Percentiles rank a stretch among this genome's conserved stretches.
phyloP scores from a whole-genome alignment of 2,888 invertebrate genomes.

The Rhorus exstirpatorius region DNA sequence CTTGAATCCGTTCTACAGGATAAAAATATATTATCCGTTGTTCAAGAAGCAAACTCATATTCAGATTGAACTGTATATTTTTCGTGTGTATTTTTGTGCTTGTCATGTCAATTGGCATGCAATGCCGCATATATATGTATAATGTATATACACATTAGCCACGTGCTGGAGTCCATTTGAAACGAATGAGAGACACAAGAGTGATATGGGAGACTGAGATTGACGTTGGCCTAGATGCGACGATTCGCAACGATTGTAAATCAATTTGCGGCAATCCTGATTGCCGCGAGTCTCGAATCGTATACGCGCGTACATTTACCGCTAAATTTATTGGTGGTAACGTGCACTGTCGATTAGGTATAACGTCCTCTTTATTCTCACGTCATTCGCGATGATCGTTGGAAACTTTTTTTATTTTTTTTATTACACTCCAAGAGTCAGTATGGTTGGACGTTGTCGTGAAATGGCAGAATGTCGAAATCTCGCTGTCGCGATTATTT shows the following conservation, averaged over 20 bases:
- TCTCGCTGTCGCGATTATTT: constrained; percentile 1
- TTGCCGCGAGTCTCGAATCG: constrained; percentile 41
- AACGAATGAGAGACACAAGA: constrained; percentile 9
- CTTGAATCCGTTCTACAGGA: too few relatives aligned
- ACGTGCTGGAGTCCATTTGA: not conserved
- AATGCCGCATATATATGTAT: too few relatives aligned
- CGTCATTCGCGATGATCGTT: constrained; percentile 39
- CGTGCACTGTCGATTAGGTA: constrained; percentile 43
- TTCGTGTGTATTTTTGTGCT: too few relatives aligned
- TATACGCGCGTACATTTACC: not conserved
- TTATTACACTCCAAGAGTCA: not conserved
- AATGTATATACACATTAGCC: not conserved
- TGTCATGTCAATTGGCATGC: too few relatives aligned
- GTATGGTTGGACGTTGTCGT: not conserved
- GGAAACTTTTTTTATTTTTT: not conserved
- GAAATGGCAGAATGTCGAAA: not conserved
- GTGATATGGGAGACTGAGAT: constrained; percentile 27
- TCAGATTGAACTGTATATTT: too few relatives aligned
- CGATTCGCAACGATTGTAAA: constrained; percentile 77
- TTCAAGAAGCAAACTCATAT: too few relatives aligned
- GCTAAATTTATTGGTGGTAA: constrained; percentile 36
- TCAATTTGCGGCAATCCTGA: constrained; percentile 78
- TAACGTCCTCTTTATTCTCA: constrained; percentile 29
- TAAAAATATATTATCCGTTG: too few relatives aligned
- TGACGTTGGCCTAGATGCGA: constrained; percentile 76